Base-by-base conservation (phyloP, 2,888 invertebrate genomes). In the Sphecodes monilicornis region DNA sequence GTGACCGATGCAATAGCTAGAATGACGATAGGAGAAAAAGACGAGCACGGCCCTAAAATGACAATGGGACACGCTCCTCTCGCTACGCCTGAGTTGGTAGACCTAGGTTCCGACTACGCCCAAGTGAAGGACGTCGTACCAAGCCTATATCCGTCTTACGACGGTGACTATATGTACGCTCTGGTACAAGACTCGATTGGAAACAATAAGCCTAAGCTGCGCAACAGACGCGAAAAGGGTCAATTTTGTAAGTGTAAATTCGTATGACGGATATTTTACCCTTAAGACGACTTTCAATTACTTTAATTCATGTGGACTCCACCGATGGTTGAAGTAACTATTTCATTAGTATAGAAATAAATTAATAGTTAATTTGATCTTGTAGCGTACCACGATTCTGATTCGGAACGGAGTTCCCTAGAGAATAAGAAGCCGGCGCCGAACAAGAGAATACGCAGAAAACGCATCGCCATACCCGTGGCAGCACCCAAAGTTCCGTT, bases 341-440 rank as follows among this genome's bases (percentile, higher is more conserved):
- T 26, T 4, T 57, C 13, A 57, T 57, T 57, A 26, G 57, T 3
- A 22, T 16, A 13, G 1, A 50, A 13, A 22, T 32, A 29, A 36
- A 29, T 13, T 32, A 68, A 77, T 83, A 41, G 41, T 81, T 29
- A 74, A 68, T 73, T 84, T 72, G 69, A 41, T 54, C 71, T 64
- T 82, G 6, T 94, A 97, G 97, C 97, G 80, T 97, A 97, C 95
- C 98, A 98, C 81, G 98, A 98, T 95, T 98, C 98, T 10, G 98
- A 98, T 95, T 98, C 98, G 90, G 98, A 98, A 89, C 97, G 97
- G 94, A 98, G 97, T 90, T 97, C 97, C 86, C 95, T 96, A 89
- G 97, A 97, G 91, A 97, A 96, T 92, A 96, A 96, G 88, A 97
- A 97, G 93, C 95, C 97, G 11, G 96, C 96, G 71, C 96, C 97